A percentile compares a stretch with the other conserved stretches of the same genome.
phyloP scores from a whole-genome alignment of 2,888 invertebrate species.

The Nephrocerus scutellatus region DNA sequence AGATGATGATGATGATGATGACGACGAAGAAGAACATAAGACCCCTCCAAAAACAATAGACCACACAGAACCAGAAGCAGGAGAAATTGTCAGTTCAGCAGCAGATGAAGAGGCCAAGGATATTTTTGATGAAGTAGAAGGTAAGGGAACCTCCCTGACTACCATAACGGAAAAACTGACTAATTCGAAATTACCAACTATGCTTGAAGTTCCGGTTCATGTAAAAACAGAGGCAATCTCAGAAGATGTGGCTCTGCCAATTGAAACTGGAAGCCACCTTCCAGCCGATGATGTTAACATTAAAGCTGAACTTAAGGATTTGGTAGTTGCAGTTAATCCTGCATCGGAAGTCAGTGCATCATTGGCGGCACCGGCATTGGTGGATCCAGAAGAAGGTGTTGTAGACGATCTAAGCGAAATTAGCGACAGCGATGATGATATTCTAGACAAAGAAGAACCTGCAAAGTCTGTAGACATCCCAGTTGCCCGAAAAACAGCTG shows the following conservation, averaged over 20 bases:
- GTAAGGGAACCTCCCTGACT: neutral
- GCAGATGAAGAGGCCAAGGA: slow-evolving; percentile 6
- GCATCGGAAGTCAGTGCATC: slow-evolving; percentile 8
- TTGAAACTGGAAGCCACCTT: neutral
- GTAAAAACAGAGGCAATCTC: neutral
- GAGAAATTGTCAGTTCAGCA: slow-evolving; percentile 19
- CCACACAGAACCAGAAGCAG: slow-evolving; percentile 23
- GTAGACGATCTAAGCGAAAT: slow-evolving; percentile 69
- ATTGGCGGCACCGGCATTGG: too few species aligned
- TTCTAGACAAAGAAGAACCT: slow-evolving; percentile 56
- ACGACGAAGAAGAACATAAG: slow-evolving; percentile 3
- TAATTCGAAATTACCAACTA: neutral
- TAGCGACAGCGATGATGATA: slow-evolving; percentile 83
- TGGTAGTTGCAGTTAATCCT: neutral
- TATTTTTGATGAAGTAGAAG: neutral
- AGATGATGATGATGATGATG: slow-evolving; percentile 2
- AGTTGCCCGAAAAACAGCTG: slow-evolving; percentile 10
- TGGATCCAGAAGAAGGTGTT: slow-evolving; percentile 26
- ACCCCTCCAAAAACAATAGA: neutral
- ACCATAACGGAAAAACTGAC: neutral
- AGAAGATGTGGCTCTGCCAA: slow-evolving; percentile 2
- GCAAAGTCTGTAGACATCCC: slow-evolving; percentile 3
- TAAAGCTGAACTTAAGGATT: neutral
- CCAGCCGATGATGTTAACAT: neutral
- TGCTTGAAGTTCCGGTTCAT: neutral